Conservation (phyloP, 2,797 vertebrate genomes). For the Yasuhikotakia modesta region DNA sequence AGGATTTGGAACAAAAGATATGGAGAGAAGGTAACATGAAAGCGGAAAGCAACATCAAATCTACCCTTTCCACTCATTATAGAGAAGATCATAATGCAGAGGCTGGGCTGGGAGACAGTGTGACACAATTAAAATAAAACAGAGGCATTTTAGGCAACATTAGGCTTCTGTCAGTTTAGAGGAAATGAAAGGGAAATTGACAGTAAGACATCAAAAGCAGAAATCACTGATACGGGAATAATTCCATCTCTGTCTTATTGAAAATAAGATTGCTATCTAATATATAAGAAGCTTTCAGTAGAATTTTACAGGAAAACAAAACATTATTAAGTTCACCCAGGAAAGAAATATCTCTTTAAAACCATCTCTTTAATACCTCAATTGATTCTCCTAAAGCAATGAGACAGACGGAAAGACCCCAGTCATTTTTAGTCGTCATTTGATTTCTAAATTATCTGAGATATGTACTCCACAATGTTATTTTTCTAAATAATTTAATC, state of each 20-base stretch:
- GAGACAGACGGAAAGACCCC: neutral
- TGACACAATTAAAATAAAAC: conserved; percentile 27
- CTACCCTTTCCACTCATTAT: conserved; percentile 25
- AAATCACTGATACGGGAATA: conserved; percentile 19
- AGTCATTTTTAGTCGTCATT: neutral
- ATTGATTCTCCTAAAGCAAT: neutral
- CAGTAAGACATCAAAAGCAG: neutral
- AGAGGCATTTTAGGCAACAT: neutral
- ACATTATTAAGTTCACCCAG: neutral
- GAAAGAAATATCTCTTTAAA: neutral
- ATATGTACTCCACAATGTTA: neutral
- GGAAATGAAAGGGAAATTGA: conserved; percentile 14
- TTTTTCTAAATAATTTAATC: neutral
- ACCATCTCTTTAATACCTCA: neutral
- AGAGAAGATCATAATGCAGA: conserved; percentile 11
- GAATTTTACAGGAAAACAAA: neutral
- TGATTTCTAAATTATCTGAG: neutral
- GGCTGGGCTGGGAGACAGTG: conserved; percentile 24
- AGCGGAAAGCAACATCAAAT: conserved; percentile 34
- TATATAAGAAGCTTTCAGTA: neutral
- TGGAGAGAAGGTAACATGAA: conserved; percentile 15
- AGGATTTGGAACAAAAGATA: conserved; percentile 9
- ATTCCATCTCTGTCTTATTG: neutral
- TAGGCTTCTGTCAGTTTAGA: conserved; percentile 8
- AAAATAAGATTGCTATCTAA: neutral